phyloP scores from a whole-genome alignment of 2,113 vertebrate species.

The Mixornis gularis region DNA sequence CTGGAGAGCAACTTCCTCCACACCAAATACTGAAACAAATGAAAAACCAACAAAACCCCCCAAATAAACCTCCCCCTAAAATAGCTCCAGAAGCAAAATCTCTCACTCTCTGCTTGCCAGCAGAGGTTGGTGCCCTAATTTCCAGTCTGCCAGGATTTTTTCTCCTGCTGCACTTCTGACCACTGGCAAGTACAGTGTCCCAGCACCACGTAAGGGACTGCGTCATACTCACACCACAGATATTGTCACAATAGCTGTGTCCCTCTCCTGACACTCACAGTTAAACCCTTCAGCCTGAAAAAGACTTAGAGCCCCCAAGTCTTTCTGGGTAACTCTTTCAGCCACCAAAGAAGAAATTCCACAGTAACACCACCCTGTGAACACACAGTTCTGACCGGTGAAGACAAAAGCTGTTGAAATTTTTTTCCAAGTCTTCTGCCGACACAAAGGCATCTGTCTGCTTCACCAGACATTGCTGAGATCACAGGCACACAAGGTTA shows the following conservation, averaged over 20 bases:
- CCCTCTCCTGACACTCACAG: background rate
- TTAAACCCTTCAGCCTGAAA: background rate
- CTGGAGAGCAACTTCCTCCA: background rate
- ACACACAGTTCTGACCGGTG: background rate
- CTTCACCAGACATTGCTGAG: background rate
- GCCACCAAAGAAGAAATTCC: background rate
- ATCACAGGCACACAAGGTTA: background rate
- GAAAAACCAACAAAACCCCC: background rate
- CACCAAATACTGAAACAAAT: background rate
- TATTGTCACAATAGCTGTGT: background rate
- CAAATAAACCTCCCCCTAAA: background rate
- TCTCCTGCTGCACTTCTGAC: background rate
- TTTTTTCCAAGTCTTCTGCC: background rate
- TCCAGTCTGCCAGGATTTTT: background rate
- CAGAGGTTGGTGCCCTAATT: background rate
- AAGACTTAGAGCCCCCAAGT: background rate
- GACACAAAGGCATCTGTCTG: rapidly evolving
- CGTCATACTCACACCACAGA: rapidly evolving
- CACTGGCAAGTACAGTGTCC: background rate
- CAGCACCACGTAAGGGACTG: background rate
- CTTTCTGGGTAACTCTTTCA: background rate
- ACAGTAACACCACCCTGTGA: background rate
- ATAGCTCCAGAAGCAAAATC: background rate
- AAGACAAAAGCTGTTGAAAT: background rate
- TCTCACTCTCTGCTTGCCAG: background rate